phyloP scores from a whole-genome alignment of 2,113 vertebrate genomes.

The Cryptomyrus ogoouensis region DNA sequence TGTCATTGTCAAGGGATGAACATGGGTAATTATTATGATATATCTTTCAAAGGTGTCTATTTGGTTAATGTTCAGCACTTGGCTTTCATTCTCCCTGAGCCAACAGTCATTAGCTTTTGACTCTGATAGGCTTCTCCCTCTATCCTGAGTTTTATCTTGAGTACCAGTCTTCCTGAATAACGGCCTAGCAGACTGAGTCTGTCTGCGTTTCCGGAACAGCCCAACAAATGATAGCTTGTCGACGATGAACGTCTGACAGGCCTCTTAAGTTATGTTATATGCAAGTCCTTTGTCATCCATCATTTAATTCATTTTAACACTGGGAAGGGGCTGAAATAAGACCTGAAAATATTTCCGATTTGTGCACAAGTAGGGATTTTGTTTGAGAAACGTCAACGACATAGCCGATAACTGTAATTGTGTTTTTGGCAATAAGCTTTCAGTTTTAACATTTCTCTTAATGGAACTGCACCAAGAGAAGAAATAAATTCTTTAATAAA shows the following conservation, averaged over 20 bases:
- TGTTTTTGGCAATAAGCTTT: neutral
- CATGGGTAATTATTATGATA: conserved; percentile 37
- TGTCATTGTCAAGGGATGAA: conserved; percentile 27
- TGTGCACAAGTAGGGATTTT: neutral
- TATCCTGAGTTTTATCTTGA: neutral
- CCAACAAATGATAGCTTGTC: neutral
- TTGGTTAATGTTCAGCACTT: conserved; percentile 57
- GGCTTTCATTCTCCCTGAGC: conserved; percentile 41
- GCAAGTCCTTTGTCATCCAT: neutral
- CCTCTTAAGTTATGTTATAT: neutral
- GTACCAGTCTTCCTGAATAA: neutral
- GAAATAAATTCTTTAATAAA: neutral
- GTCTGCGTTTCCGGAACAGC: neutral
- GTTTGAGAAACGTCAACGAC: neutral
- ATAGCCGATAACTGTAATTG: neutral
- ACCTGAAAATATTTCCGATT: neutral
- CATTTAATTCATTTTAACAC: neutral
- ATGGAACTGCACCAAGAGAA: neutral
- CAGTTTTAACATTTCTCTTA: neutral
- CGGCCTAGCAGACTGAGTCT: neutral
- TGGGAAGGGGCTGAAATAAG: neutral
- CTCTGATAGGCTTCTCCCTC: neutral
- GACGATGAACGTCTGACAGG: neutral
- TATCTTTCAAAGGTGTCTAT: conserved; percentile 50
- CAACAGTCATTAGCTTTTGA: conserved; percentile 47